phyloP scores from a whole-genome alignment of 2,113 vertebrate genomes.

The Corythaixoides concolor region DNA sequence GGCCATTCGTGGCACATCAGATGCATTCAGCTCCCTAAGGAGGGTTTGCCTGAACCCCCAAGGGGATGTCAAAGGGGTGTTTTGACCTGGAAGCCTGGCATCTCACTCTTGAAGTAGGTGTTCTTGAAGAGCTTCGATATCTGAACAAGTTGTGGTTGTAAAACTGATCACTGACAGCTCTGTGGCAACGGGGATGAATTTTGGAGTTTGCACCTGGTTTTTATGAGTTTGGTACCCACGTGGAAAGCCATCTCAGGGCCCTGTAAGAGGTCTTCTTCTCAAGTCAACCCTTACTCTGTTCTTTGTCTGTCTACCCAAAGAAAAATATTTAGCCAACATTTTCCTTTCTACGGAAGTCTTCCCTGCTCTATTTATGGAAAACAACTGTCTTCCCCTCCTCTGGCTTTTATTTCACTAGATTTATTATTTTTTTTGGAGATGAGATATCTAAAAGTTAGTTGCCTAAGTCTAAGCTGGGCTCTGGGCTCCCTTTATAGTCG shows the following conservation, averaged over 20 bases:
- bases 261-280: not conserved
- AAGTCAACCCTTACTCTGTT: not conserved
- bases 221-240: not conserved
- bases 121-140: not conserved
- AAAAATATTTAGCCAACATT: not conserved
- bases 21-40: not conserved
- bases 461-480: not conserved
- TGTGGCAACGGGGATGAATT: not conserved
- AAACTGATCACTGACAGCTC: not conserved
- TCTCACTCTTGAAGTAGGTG: not conserved
- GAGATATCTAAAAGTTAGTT: not conserved
- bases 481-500: not conserved
- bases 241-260: not conserved
- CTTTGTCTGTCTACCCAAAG: not conserved
- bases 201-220: not conserved
- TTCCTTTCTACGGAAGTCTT: not conserved
- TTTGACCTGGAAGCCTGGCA: not conserved
- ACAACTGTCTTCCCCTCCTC: not conserved
- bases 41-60: not conserved
- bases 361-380: not conserved
- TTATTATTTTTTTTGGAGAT: not conserved
- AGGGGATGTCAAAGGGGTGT: not conserved
- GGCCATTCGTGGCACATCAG: accelerated
- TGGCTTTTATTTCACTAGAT: not conserved
- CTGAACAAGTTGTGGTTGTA: not conserved